Base-by-base conservation (phyloP, 1,140 invertebrate species). In the Eriocheir sinensis region DNA sequence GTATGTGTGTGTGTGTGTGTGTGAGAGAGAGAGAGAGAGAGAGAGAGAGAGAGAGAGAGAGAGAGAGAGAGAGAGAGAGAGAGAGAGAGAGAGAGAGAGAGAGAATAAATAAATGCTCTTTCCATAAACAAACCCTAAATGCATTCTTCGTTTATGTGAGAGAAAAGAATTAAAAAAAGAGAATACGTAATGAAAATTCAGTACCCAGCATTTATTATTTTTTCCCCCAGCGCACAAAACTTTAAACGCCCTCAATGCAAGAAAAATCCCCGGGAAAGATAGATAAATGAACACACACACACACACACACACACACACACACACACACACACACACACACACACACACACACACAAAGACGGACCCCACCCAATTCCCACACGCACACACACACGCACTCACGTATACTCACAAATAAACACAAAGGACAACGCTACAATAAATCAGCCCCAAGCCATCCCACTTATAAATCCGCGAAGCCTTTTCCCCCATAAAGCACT, bases 401-500 rank as follows among this genome's bases (percentile, higher is more conserved):
- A 72, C 60, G n/a, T n/a, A 72, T n/a, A 72, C 60, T n/a, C 60
- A 72, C 12, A 72, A 6, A 72, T 6, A 4, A 72, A 12, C n/a
- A 72, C 60, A 72, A 21, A 2, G 21, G 17, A 72, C 60, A 72
- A n/a, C 8, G 17, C 17, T 21, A 72, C 27, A n/a, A 72, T 72
- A 72, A 72, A 72, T 72, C 60, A 21, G 21, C 27, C 21, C n/a
- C 21, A n/a, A n/a, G 60, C 12, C 21, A 72, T 72, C 60, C 21
- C 60, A 72, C 60, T 72, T 72, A 72, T 72, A 72, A 72, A 72
- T 72, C 60, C n/a, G 60, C 40, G 83, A 34, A 9, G 83, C 40
- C 83, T 38, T 32, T 30, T 53, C 88, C 88, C 21, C 88, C 88
- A 89, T 89, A 89, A 89, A 53, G 36, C 88, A 34, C 27, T n/a